Evolutionary conservation across 2,113 vertebrate genomes (phyloP), one percentile per base, ranked within the genome.

Genomic region (Parus major): DNA sequence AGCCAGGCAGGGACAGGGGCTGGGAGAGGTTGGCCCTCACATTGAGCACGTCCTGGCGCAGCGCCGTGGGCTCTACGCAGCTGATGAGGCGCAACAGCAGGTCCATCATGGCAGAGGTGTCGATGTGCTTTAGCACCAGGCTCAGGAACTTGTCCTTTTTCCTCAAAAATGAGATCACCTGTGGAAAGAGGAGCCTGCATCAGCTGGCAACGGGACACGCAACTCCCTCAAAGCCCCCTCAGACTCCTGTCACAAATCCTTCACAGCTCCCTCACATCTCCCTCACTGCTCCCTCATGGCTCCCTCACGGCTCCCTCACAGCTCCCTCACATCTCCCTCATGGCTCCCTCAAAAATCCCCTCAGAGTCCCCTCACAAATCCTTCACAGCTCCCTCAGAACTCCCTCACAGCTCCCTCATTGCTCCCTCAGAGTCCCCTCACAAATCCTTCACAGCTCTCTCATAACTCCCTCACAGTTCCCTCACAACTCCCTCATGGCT

Each of bases 61-160:
- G 98, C 8, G 98, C 96, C 0, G 98, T 97, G 3, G 99, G 99
- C 97, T 99, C 99, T 97, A 99, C 99, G 19, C 99, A 99, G 97
- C 99, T 99, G 97, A 99, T 98, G 35, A 99, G 98, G 27, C 99
- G 99, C 71, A 99, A 98, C 82, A 99, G 97, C 63, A 99, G 97
- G 96, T 99, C 99, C 99, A 99, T 99, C 99, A 99, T 99, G 44
- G 99, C 99, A 2, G 99, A 99, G 11, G 99, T 99, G 61, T 99
- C 98, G 5, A 99, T 98, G 92, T 99, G 99, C 98, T 98, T 98
- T 70, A 99, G 98, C 97, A 99, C 98, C 97, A 99, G 98, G 95
- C 98, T 97, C 50, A 99, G 97, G 68, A 99, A 99, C 47, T 98
- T 97, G 61, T 98, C 98, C 94, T 99, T 99, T 95, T 98, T 99